Percentiles rank a stretch among this genome's conserved stretches.
Evolutionary conservation across 2,113 vertebrate genomes (phyloP).

Genomic region (Malaclemys terrapin): DNA sequence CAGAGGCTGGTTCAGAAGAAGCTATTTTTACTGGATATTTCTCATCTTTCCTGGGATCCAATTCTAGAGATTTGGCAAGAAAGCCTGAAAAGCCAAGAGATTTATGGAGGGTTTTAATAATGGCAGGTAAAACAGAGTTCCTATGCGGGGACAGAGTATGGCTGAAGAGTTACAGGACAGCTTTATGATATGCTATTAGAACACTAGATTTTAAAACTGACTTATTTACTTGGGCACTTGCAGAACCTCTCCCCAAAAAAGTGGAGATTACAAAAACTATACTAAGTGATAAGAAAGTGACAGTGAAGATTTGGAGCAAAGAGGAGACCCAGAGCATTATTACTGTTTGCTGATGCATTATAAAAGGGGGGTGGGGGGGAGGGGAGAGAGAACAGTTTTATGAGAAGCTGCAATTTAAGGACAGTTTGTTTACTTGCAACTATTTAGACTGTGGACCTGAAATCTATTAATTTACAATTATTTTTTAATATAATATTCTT

Average conservation of each 20-base stretch:
- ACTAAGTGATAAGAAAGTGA: not conserved
- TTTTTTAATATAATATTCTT: not conserved
- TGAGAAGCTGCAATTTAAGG: not conserved
- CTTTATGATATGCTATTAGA: not conserved
- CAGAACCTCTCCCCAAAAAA: not conserved
- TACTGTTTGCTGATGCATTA: not conserved
- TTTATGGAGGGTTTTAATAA: not conserved
- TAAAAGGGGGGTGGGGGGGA: not conserved
- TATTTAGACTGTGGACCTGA: not conserved
- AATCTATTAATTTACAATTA: not conserved
- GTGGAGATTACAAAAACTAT: not conserved
- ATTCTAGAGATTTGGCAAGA: too few species aligned
- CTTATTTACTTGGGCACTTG: constrained; percentile 4
- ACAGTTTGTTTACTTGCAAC: not conserved
- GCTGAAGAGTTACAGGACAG: not conserved
- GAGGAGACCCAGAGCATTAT: not conserved
- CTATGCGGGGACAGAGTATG: not conserved
- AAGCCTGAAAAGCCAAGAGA: not conserved
- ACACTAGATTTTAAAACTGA: not conserved
- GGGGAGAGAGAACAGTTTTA: not conserved
- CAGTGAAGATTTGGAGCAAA: not conserved
- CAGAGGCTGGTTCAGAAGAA: not conserved
- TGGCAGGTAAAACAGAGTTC: not conserved
- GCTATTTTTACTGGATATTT: too few species aligned
- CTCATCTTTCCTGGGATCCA: too few species aligned